These are phyloP conservation scores for Resseliella maxima DNA, from an alignment of 2,888 invertebrate genomes.

Conservation along the genomic window DNA sequence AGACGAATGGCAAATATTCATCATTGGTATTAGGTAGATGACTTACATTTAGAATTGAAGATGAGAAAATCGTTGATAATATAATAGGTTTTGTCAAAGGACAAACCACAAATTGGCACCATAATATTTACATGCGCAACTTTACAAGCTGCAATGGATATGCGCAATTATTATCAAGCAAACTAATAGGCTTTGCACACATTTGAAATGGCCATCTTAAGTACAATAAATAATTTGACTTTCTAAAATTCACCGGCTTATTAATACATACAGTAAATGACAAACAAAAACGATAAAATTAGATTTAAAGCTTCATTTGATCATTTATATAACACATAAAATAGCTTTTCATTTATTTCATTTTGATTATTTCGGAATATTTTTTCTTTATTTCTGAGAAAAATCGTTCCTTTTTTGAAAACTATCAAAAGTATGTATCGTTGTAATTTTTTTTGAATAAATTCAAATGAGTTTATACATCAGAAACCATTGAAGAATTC, in stretches of 20 bases:
- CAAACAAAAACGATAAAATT: too few species aligned
- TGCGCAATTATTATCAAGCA: neutral
- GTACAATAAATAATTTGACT: neutral
- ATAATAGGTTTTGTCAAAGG: constrained; percentile 11
- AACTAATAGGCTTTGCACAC: constrained; percentile 5
- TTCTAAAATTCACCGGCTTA: neutral
- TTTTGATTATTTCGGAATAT: too few species aligned
- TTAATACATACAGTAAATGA: too few species aligned
- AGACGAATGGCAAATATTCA: neutral
- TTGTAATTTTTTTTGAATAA: too few species aligned
- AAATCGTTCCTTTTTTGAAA: too few species aligned
- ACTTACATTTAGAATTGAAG: neutral
- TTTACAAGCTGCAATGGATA: neutral
- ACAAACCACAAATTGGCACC: neutral
- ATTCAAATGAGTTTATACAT: too few species aligned
- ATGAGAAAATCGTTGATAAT: neutral
- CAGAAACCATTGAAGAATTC: too few species aligned
- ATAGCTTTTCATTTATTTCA: too few species aligned
- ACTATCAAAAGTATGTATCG: too few species aligned
- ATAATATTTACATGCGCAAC: constrained; percentile 19
- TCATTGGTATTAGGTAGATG: neutral
- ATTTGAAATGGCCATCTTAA: neutral
- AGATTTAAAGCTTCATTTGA: too few species aligned
- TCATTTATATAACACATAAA: too few species aligned
- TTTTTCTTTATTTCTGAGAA: too few species aligned